phyloP scores from a whole-genome alignment of 30 jellyfish, hydroid and myxozoan genomes.

The Hydra vulgaris region DNA sequence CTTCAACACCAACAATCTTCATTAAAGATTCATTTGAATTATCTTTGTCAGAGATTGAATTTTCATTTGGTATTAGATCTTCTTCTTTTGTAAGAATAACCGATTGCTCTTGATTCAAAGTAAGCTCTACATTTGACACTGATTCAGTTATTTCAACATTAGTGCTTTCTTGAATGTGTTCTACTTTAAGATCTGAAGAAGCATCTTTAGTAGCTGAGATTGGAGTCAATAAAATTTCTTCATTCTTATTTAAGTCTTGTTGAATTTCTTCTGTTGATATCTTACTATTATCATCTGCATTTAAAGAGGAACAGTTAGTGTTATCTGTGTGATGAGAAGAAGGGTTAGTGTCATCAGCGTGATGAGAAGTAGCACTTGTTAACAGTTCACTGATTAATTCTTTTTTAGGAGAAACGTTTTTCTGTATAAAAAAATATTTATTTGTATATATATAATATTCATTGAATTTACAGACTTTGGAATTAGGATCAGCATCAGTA shows the following conservation, averaged over 20 bases:
- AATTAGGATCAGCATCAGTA: no score
- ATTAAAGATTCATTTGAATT: background rate
- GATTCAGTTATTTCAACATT: background rate
- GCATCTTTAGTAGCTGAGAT: background rate
- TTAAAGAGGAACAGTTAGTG: no score
- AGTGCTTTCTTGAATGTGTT: background rate
- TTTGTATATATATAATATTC: no score
- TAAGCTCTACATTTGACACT: background rate
- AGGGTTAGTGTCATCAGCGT: no score
- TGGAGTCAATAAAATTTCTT: background rate
- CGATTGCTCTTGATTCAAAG: background rate
- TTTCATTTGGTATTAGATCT: background rate
- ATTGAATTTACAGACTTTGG: no score
- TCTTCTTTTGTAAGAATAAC: background rate
- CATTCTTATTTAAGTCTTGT: background rate
- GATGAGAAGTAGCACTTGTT: background rate
- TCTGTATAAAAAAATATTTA: no score
- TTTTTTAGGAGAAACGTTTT: background rate
- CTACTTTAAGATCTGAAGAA: background rate
- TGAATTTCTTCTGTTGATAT: background rate
- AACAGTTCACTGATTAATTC: background rate
- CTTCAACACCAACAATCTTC: background rate
- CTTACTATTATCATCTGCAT: background rate
- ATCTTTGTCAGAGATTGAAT: background rate
- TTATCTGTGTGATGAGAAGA: no score